A percentile compares a stretch with the other conserved stretches of the same genome.
Conservation (phyloP, 2,113 vertebrate genomes). For the Xenus cinereus region DNA sequence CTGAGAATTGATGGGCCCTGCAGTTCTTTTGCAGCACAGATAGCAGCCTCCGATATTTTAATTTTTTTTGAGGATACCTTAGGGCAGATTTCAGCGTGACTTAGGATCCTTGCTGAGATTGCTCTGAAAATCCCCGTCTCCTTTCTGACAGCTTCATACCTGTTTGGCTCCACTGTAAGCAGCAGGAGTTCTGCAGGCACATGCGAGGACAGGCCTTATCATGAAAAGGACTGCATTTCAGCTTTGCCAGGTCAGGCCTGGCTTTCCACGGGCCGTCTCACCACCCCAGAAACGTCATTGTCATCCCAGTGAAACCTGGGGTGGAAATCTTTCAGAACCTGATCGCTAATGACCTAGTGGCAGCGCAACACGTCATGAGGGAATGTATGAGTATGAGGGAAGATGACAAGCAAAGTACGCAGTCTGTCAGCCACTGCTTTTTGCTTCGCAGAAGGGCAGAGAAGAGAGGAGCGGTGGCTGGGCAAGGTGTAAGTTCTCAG, state of each 20-base stretch:
- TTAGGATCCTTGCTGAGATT: background rate
- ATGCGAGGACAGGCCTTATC: background rate
- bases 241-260: background rate
- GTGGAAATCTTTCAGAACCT: background rate
- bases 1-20: slow-evolving; percentile 57
- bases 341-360: background rate
- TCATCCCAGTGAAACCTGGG: background rate
- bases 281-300: background rate
- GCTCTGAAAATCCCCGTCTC: background rate
- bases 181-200: background rate
- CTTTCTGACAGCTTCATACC: background rate
- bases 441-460: background rate
- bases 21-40: slow-evolving; percentile 32
- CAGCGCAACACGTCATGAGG: background rate
- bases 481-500: background rate
- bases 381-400: background rate
- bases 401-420: background rate
- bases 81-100: slow-evolving; percentile 8
- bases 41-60: background rate
- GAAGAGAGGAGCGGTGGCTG: background rate
- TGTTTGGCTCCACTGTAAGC: background rate
- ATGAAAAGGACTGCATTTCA: background rate
- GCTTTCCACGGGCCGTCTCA: background rate
- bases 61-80: background rate
- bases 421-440: background rate